Base-by-base conservation (phyloP, 2,888 invertebrate genomes). In the Tillus elongatus region DNA sequence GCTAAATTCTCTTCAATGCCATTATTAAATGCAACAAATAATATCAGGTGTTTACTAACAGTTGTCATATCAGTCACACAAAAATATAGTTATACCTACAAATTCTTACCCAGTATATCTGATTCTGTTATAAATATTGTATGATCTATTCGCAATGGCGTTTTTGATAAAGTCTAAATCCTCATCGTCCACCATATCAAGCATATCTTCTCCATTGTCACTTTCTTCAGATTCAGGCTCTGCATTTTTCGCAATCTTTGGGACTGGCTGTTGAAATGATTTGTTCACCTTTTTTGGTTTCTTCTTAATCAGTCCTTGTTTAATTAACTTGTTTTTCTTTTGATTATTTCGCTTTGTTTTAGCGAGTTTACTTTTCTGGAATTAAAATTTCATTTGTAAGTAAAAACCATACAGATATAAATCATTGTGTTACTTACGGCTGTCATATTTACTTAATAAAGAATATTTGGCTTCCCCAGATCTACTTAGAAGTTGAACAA, bases 161-260 rank as follows among this genome's bases (percentile, higher is more conserved):
- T 62, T 53, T 47, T 66, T 66, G 14, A 75, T 50, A 47, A 71
- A 74, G 24, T 61, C 57, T 27, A 75, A 45, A 52, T 75, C 75
- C 16, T 73, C 73, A 36, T 66, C 53, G 16, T 75, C 74, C 24
- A 75, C 64, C 74, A 74, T 75, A 35, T 66, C 63, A 41, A 73
- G 52, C 56, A 74, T 61, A 52, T 72, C 72, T 43, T 72, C 69
- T 6, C 69, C 70, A 54, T 69, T 58, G 46, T 71, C 69, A 47
- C 67, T 69, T 44, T 66, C 70, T 37, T 68, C 66, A 30, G 60
- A 58, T 11, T 55, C 55, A 46, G 24, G 30, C n/a, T 35, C 27
- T 3, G 19, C n/a, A 3, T 3, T 8, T 19, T 13, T 33, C 2
- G 34, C 38, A 13, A 31, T 16, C 36, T 44, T 46, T 8, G 6